Conservation (phyloP, 2,113 vertebrate species). For the Sorex araneus region DNA sequence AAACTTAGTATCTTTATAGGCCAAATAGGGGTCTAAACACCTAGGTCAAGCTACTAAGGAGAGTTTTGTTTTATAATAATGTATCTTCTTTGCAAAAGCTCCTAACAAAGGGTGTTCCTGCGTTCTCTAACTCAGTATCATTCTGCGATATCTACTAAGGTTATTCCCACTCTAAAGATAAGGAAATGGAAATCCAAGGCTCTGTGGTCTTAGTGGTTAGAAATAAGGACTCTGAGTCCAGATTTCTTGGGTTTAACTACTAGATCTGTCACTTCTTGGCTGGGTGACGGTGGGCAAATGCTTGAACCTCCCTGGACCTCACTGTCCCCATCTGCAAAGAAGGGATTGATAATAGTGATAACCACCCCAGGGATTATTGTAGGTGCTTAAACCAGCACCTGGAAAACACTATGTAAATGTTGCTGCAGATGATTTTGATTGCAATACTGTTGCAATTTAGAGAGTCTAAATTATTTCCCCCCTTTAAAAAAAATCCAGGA, state of each 20-base stretch:
- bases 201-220: neutral
- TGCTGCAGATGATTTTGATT: neutral
- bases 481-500: neutral
- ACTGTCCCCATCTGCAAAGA: neutral
- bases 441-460: neutral
- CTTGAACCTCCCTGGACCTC: neutral
- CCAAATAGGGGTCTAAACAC: neutral
- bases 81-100: neutral
- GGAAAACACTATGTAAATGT: neutral
- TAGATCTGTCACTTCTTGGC: neutral
- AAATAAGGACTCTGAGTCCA: neutral
- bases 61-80: neutral
- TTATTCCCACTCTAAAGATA: neutral
- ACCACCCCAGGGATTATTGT: neutral
- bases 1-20: neutral
- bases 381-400: neutral
- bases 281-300: neutral
- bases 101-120: neutral
- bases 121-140: neutral
- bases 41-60: constrained; percentile 4
- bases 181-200: neutral
- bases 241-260: neutral
- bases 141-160: neutral
- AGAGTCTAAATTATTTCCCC: neutral
- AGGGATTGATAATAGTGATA: neutral